Percentiles rank a stretch among this genome's conserved stretches.
phyloP scores from a whole-genome alignment of 2,797 vertebrate genomes.

The Mormyrus hasselquistii region DNA sequence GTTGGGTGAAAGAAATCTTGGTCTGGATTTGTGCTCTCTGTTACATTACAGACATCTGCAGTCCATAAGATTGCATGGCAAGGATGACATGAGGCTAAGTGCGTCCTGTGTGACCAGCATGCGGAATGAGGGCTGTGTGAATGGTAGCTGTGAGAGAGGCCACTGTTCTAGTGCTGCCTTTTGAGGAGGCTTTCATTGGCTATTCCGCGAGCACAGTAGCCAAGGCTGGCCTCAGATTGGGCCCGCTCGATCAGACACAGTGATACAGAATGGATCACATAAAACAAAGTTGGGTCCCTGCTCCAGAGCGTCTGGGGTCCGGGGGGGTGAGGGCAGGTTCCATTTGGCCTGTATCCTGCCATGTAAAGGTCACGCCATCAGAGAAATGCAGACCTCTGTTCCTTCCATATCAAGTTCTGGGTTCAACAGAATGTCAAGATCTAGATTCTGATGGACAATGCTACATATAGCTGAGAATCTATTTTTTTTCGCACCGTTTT shows the following conservation, averaged over 20 bases:
- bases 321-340: background rate
- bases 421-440: background rate
- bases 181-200: background rate
- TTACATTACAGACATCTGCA: background rate
- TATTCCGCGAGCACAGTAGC: background rate
- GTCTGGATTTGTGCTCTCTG: background rate
- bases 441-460: background rate
- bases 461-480: background rate
- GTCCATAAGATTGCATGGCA: background rate
- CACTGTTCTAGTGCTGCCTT: background rate
- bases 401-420: background rate
- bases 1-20: background rate
- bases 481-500: background rate
- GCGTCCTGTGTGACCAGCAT: background rate
- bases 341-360: background rate
- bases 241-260: background rate
- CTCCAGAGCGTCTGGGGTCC: background rate
- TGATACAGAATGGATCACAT: background rate
- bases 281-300: background rate
- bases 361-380: conserved; percentile 29
- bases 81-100: background rate
- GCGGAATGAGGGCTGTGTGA: background rate
- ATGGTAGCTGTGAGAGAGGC: background rate
- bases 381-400: conserved; percentile 27
- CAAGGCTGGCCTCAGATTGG: background rate